These are phyloP conservation scores for Nannoperca obscura DNA, from an alignment of 2,797 vertebrate genomes.

Conservation along the genomic window DNA sequence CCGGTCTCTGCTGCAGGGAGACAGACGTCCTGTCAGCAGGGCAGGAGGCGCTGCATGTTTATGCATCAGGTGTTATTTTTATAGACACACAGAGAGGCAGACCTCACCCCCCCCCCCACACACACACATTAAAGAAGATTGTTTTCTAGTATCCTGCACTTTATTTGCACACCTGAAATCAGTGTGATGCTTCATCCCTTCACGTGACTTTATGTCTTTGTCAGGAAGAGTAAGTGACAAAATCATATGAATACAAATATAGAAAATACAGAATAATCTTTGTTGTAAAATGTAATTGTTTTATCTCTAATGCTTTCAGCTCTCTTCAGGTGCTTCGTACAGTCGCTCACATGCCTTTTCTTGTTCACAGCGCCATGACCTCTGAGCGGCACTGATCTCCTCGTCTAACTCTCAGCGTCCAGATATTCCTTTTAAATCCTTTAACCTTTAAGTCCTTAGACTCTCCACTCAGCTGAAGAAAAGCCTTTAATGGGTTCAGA, in stretches of 20 bases:
- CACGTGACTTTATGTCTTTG: neutral
- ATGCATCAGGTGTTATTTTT: constrained; percentile 32
- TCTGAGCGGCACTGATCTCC: neutral
- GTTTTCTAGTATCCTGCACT: neutral
- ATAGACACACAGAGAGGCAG: neutral
- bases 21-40: constrained; percentile 23
- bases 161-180: neutral
- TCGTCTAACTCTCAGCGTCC: neutral
- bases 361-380: neutral
- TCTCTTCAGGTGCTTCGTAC: neutral
- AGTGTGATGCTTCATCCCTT: neutral
- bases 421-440: neutral
- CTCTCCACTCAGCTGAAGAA: too few species aligned
- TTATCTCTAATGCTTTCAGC: too few species aligned
- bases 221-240: too few species aligned
- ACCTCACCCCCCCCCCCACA: too few species aligned
- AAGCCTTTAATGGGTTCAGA: too few species aligned
- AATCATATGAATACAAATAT: too few species aligned
- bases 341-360: neutral
- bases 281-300: too few species aligned
- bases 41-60: constrained; percentile 21
- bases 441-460: neutral
- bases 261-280: too few species aligned
- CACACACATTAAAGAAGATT: neutral
- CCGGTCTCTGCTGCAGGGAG: constrained; percentile 14